Conservation (phyloP, 2,888 invertebrate species). For the Hirtodrosophila histrioides region DNA sequence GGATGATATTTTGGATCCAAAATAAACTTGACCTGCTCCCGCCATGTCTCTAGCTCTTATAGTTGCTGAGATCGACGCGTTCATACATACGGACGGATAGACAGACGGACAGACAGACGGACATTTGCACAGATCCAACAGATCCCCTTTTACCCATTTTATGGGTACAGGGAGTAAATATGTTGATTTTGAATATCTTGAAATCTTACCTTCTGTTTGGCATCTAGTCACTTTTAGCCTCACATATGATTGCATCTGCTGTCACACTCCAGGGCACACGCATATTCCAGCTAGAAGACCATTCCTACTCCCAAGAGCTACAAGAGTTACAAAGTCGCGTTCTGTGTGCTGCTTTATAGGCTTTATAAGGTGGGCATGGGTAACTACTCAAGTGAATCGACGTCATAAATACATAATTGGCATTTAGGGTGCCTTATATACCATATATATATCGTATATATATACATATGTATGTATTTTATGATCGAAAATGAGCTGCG, state of each 20-base stretch:
- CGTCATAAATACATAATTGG: slow-evolving; percentile 62
- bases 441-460: too few species aligned
- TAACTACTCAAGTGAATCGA: slow-evolving; percentile 59
- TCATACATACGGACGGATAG: too few species aligned
- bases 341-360: slow-evolving; percentile 24
- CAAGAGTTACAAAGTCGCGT: too few species aligned
- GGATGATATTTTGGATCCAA: too few species aligned
- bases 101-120: too few species aligned
- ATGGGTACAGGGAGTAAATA: too few species aligned
- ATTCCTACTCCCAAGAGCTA: too few species aligned
- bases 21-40: too few species aligned
- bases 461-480: not conserved
- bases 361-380: slow-evolving; percentile 41
- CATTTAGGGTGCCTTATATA: slow-evolving; percentile 23
- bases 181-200: not conserved
- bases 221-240: not conserved
- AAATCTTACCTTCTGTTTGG: slow-evolving; percentile 10
- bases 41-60: too few species aligned
- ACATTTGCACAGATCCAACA: too few species aligned
- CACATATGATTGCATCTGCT: not conserved
- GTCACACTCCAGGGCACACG: slow-evolving; percentile 30
- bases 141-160: too few species aligned
- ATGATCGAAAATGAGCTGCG: slow-evolving; percentile 12
- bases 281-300: slow-evolving; percentile 9
- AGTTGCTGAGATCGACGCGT: too few species aligned